These are phyloP conservation scores for Agapornis canus DNA, from an alignment of 2,797 vertebrate genomes.

Conservation along the genomic window DNA sequence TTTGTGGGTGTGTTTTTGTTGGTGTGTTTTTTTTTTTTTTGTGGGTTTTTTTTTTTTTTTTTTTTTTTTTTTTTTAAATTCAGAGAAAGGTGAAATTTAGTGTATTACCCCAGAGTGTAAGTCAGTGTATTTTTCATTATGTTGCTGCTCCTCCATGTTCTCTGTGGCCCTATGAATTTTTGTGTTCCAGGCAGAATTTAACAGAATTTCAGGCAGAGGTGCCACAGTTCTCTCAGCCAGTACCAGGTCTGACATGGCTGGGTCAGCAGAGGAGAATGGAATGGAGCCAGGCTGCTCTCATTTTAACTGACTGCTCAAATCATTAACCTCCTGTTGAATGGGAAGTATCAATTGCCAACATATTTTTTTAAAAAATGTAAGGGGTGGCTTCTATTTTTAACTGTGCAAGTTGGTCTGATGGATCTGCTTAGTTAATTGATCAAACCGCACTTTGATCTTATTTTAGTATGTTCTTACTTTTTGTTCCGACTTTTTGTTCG, in stretches of 20 bases:
- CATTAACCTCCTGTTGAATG: not conserved
- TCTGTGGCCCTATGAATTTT: not conserved
- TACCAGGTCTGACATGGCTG: not conserved
- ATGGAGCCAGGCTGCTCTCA: not conserved
- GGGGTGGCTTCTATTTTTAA: not conserved
- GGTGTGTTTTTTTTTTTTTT: not conserved
- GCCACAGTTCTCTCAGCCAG: rapidly evolving
- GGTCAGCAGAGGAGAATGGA: not conserved
- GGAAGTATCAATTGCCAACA: not conserved
- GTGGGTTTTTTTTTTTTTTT: not conserved
- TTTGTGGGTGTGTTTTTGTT: not conserved
- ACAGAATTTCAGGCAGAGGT: not conserved
- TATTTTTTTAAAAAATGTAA: not conserved
- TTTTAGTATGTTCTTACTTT: not conserved
- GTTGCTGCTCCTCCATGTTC: not conserved
- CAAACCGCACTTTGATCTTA: not conserved
- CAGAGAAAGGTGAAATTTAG: not conserved
- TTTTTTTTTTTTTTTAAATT: not conserved
- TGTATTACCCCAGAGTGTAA: not conserved
- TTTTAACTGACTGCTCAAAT: not conserved
- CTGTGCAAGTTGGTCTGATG: not conserved
- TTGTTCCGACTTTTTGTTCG: not conserved
- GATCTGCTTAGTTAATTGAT: not conserved
- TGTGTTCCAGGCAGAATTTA: not conserved
- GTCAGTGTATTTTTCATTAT: not conserved